phyloP scores from a whole-genome alignment of 2,797 vertebrate genomes.

The Cyprinella venusta region DNA sequence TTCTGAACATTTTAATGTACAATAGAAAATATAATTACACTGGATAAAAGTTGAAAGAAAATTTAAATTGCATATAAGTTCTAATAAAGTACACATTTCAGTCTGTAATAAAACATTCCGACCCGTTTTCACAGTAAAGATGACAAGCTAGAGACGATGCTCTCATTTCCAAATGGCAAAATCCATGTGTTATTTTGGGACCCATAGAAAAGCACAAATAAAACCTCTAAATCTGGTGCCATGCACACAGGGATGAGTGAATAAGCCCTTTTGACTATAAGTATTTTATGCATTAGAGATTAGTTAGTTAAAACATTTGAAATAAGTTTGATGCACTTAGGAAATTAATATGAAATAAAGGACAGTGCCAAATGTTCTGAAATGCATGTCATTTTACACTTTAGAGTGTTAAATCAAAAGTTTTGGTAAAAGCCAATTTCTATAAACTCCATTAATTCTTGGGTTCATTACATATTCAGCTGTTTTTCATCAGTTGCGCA shows the following conservation, averaged over 20 bases:
- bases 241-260: neutral
- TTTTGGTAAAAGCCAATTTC: neutral
- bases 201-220: neutral
- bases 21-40: conserved; percentile 33
- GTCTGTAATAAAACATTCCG: conserved; percentile 37
- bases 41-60: conserved; percentile 13
- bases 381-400: neutral
- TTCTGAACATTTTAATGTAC: neutral
- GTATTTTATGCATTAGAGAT: neutral
- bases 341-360: conserved; percentile 2
- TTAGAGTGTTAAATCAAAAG: neutral
- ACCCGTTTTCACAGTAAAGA: conserved; percentile 42
- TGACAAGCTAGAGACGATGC: neutral
- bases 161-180: neutral
- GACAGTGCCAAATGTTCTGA: conserved; percentile 3
- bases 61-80: conserved; percentile 30
- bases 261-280: conserved; percentile 27
- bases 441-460: neutral
- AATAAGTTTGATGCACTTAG: neutral
- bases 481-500: neutral
- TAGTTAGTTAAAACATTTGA: neutral
- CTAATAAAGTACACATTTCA: conserved; percentile 23
- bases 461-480: neutral
- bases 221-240: conserved; percentile 1
- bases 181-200: conserved; percentile 2